Evolutionary conservation across 1,140 invertebrate species (phyloP), one percentile per base, ranked within the genome.

Genomic region (Hermatobates lingyangjiaoensis): DNA sequence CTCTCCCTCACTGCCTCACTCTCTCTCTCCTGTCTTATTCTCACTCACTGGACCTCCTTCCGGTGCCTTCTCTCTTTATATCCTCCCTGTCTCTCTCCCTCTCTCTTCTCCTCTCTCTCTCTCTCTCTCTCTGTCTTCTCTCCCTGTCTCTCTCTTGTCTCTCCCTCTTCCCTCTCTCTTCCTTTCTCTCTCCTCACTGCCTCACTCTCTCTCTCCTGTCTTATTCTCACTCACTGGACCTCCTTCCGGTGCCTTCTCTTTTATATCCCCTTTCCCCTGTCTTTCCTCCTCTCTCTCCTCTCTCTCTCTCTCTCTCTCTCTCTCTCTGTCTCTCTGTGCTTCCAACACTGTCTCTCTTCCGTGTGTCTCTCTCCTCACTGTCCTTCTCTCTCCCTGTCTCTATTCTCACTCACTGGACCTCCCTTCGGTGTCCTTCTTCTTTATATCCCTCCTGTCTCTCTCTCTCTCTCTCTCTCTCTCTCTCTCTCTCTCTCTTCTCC

Each of bases 341-440:
- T 34, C 30, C 18, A 10, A 12, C 30, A 12, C 30, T 34, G 10
- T 34, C 30, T 34, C 30, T 34, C 30, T 34, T 18, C 18, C 30
- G 10, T 18, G 10, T 18, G 10, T 23, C 21, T 23, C 21, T 23
- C 21, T 23, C 21, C 40, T 44, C 40, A 12, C 40, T 44, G 7
- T 44, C 40, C 20, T 20, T 44, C 40, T 44, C 40, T 44, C 40
- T 44, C 40, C 20, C 40, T 44, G 7, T 44, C 40, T 44, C 40
- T 44, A 7, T 20, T 44, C 40, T 44, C 40, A 5, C 18, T 20
- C 18, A 5, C 18, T 20, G 5, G 5, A 7, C 21, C 40, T 20
- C 18, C 21, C 18, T 20, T 23, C 40, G 7, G 7, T 44, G 7
- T 44, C 40, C 20, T 20, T 44, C 40, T 44, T 20, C 7, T 20